Percentiles rank a stretch among this genome's conserved stretches.
phyloP scores from a whole-genome alignment of 2,113 vertebrate genomes.

The Bujurquina vittata region DNA sequence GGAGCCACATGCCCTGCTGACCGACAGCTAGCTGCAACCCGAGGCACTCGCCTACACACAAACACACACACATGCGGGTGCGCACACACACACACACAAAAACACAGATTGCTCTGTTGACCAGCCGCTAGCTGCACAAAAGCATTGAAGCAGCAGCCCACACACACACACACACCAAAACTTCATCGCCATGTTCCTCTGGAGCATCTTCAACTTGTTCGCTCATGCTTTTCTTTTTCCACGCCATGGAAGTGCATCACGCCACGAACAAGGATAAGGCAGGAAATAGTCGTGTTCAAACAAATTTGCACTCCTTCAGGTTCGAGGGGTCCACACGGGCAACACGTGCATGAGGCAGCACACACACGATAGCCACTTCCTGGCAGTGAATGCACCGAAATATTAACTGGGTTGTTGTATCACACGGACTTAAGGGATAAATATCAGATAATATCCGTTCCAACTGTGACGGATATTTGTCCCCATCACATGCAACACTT shows the following conservation, averaged over 20 bases:
- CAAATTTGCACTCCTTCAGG: no score
- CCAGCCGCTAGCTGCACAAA: conserved; percentile 42
- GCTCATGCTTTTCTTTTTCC: not conserved
- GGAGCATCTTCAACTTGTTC: not conserved
- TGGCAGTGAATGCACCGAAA: not conserved
- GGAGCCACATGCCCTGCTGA: conserved; percentile 73
- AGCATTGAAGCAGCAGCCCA: conserved; percentile 48
- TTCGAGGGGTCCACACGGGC: not conserved
- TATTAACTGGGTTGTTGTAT: not conserved
- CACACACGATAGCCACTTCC: not conserved
- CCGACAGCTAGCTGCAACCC: conserved; percentile 65
- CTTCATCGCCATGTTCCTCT: conserved; percentile 29
- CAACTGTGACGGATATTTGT: not conserved
- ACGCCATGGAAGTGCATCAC: not conserved
- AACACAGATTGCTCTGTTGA: conserved; percentile 50
- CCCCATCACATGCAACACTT: not conserved
- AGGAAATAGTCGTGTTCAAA: no score
- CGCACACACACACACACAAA: not conserved
- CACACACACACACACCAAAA: conserved; percentile 16
- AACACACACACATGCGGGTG: not conserved
- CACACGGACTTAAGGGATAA: not conserved
- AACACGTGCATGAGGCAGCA: not conserved
- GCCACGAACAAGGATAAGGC: not conserved
- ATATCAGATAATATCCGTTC: not conserved
- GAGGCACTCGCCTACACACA: conserved; percentile 69